phyloP scores from a whole-genome alignment of 2,888 invertebrate species.

The Rhingia rostrata region DNA sequence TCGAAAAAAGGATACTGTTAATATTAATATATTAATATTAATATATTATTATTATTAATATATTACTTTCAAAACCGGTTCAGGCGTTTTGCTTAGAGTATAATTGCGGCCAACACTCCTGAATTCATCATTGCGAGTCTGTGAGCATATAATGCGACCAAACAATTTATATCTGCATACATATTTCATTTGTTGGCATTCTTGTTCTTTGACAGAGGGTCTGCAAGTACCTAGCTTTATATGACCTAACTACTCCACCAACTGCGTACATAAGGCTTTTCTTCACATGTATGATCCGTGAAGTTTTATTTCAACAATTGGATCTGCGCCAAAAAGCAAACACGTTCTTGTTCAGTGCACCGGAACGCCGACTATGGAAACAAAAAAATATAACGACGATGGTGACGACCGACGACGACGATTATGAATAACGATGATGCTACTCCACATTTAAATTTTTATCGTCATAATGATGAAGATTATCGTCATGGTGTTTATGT shows the following conservation, averaged over 20 bases:
- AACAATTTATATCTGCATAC: slow-evolving; percentile 62
- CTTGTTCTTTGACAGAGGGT: slow-evolving; percentile 43
- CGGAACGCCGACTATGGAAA: slow-evolving; percentile 45
- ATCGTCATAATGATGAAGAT: slow-evolving; percentile 25
- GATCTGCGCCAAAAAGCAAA: slow-evolving; percentile 69
- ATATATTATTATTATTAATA: too few species aligned
- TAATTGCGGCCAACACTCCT: not conserved
- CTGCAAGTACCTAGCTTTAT: slow-evolving; percentile 4
- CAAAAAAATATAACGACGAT: slow-evolving; percentile 25
- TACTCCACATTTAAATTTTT: slow-evolving; percentile 2
- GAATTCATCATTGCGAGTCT: slow-evolving; percentile 48
- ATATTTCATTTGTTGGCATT: slow-evolving; percentile 60
- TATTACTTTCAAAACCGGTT: too few species aligned
- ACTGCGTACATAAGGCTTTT: slow-evolving; percentile 12
- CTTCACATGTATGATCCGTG: slow-evolving; percentile 44
- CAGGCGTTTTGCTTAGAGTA: too few species aligned
- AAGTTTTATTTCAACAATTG: slow-evolving; percentile 73
- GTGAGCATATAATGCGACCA: slow-evolving; percentile 36
- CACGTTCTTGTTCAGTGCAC: slow-evolving; percentile 59
- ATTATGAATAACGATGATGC: slow-evolving; percentile 27
- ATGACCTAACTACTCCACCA: not conserved
- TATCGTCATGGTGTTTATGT: slow-evolving; percentile 33
- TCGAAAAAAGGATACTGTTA: too few species aligned
- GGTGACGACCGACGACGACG: slow-evolving; percentile 4
- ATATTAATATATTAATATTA: too few species aligned